Base-by-base conservation (phyloP, 2,113 vertebrate genomes). In the Pristiophorus japonicus region DNA sequence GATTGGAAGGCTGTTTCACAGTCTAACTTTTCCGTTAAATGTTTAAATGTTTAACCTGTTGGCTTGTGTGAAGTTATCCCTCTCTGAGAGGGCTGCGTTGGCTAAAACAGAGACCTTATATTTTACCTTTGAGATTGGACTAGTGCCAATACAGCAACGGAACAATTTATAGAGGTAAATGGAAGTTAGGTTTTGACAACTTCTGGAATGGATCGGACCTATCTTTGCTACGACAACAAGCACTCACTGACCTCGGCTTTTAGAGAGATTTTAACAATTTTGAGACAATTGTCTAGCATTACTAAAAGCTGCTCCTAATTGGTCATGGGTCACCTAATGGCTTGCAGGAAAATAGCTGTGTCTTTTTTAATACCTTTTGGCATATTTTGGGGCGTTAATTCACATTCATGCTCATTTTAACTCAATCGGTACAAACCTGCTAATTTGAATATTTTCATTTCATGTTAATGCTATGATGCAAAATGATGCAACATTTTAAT, bases 41-140 rank as follows among this genome's bases (percentile, higher is more conserved):
- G 51, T 47, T 70, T 70, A 45, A 94, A 94, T 94, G 92, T 70
- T 94, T 67, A 94, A 94, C 20, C 24, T 70, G 42, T 70, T 45
- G 22, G 24, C 66, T 51, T 70, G 45, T 11, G 66, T 70, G 3
- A 94, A 30, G 24, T 67, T 67, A 51, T 51, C 65, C 24, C 22
- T 63, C 66, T 24, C 47, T n/a, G 27, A 90, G 87, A 34, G 51
- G 51, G 55, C 12, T 90, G 34, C 18, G 27, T 12, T 59, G 30
- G 34, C 51, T 55, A 20, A 12, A 63, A 63, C 38, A n/a, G 14
- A 62, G 30, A 16, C 18, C 87, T 90, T 10, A 90, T 30, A 34
- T 59, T 62, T 91, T 62, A 62, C 27, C n/a, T 27, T 38, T 38
- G 55, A 62, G 55, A 1, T 62, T 4, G 55, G 34, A 20, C 59